Conservation (phyloP, 2,888 invertebrate genomes). For the Eumerus sabulonum region DNA sequence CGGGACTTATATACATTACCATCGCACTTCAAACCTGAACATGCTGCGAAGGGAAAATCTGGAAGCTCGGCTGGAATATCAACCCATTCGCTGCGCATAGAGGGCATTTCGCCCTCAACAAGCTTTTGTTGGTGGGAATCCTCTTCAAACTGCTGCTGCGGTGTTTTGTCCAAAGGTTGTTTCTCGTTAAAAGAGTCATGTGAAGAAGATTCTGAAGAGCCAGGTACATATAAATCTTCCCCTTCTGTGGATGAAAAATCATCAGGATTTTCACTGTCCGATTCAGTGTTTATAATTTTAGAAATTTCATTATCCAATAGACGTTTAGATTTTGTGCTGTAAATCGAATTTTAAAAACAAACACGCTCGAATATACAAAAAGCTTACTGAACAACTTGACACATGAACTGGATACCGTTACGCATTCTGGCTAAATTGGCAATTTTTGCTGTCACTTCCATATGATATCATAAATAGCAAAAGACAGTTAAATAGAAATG, state of each 20-base stretch:
- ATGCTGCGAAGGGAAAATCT: slow-evolving; percentile 9
- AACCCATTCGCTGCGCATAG: slow-evolving; percentile 4
- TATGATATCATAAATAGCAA: no score
- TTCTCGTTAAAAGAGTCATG: not conserved
- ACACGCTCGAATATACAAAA: not conserved
- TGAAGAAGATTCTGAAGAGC: slow-evolving; percentile 4
- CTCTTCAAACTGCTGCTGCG: slow-evolving; percentile 5
- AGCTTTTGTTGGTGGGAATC: slow-evolving; percentile 2
- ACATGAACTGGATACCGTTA: not conserved
- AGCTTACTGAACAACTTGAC: slow-evolving; percentile 1
- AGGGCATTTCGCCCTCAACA: not conserved
- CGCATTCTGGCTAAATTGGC: no score
- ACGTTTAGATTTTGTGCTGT: no score
- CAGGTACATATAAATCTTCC: slow-evolving; percentile 9
- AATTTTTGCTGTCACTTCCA: no score
- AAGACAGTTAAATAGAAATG: no score
- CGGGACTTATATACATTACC: slow-evolving; percentile 15
- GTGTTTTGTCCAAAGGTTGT: slow-evolving; percentile 5
- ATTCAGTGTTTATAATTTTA: not conserved
- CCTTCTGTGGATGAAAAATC: slow-evolving; percentile 11
- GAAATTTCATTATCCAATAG: not conserved
- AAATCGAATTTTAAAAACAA: no score
- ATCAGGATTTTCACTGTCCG: not conserved
- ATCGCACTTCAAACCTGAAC: slow-evolving; percentile 3
- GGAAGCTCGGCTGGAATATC: slow-evolving; percentile 8